Conservation (phyloP, 92 coral and sea anemone species). For the Epizoanthus rinbou region DNA sequence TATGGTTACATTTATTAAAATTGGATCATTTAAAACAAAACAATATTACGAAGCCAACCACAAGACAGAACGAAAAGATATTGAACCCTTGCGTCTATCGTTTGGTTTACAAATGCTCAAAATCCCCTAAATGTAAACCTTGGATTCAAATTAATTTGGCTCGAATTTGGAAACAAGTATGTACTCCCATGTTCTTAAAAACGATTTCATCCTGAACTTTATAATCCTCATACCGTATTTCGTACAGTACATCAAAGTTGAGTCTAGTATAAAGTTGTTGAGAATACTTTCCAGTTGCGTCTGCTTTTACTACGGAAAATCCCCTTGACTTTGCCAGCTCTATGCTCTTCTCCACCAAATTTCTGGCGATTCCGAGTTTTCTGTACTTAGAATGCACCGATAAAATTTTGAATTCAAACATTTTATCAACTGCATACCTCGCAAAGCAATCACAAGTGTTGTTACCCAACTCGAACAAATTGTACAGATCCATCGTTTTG, state of each 20-base stretch:
- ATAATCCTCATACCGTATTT: background rate
- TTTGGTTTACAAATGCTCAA: too few relatives aligned
- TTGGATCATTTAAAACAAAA: too few relatives aligned
- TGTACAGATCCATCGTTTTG: background rate
- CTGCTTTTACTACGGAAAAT: background rate
- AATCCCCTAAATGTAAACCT: background rate
- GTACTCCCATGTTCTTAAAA: background rate
- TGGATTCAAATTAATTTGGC: background rate
- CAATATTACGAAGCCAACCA: too few relatives aligned
- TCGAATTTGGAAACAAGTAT: background rate
- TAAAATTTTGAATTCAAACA: background rate
- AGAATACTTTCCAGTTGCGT: background rate
- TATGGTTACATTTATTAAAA: too few relatives aligned
- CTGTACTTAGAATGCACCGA: conserved; percentile 13
- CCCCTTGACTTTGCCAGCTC: background rate
- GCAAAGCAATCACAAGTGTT: background rate
- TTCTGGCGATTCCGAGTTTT: conserved; percentile 3
- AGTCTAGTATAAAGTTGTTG: background rate
- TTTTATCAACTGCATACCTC: conserved; percentile 1
- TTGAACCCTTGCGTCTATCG: too few relatives aligned
- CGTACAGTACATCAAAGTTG: background rate
- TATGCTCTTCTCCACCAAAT: conserved; percentile 1
- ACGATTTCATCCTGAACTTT: background rate
- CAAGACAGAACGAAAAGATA: too few relatives aligned
- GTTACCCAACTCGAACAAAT: background rate